Evolutionary conservation across 1,140 invertebrate species (phyloP), one percentile per base, ranked within the genome.

Genomic region (Planococcus citri): DNA sequence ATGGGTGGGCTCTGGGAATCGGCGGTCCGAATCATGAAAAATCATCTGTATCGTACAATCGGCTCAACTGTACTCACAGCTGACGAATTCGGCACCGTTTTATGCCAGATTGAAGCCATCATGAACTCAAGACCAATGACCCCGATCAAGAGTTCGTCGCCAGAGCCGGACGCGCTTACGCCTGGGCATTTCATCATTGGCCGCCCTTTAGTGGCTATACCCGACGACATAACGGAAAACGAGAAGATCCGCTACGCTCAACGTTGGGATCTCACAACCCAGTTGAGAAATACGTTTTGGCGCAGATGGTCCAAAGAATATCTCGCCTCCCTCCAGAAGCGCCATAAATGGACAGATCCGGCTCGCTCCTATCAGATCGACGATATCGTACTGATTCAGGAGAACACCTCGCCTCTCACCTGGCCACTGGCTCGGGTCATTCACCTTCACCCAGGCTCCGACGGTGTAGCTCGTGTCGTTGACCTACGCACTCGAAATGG

Each of bases 1-100:
- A 72, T 76, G 22, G 77, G 77, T 27, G 78, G 78, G 17, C 27
- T 76, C 3, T 79, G 78, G 77, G 78, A 80, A 72, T 69, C 72
- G 68, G 70, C 73, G 21, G 73, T 79, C 3, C 74, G 76, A 57
- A 74, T 73, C 10, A 72, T 75, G 2, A 77, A 79, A 68, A 73
- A 73, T 71, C 75, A 77, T 71, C 71, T 80, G 27, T 69, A 71
- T 2, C 71, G 73, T 22, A 73, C 74, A 29, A 10, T 77, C 60
- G 76, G 74, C 33, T 27, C 58, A 27, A 71, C 58, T 51, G 57
- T 71, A 21, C 68, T 76, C 64, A 74, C 74, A 1, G 74, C 72
- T 72, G 76, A 78, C 69, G 76, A 78, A 71, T 71, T 78, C 4
- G 33, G n/a, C n/a, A 76, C 75, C 1, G 24, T 76, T 0, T 70